Evolutionary conservation across 2,797 vertebrate species (phyloP), one percentile per base, ranked within the genome.

Genomic region (Gallinago solitaria): DNA sequence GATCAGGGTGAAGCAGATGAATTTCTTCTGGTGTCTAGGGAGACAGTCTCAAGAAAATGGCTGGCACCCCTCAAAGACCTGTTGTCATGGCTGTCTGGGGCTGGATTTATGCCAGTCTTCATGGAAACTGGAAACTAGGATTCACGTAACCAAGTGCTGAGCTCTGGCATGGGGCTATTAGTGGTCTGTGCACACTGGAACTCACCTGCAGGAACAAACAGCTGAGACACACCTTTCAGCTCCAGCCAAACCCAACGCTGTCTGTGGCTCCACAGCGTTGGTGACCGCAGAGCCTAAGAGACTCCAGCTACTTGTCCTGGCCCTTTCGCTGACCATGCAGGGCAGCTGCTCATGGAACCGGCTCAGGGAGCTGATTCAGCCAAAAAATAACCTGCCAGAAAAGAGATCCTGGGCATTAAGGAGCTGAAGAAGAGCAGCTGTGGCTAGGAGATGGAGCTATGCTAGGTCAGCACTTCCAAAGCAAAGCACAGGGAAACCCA

Each of bases 211-310:
- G 39, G 87, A 77, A 5, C 71, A 74, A 87, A 60, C 15, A 71
- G 16, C n/a, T 43, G 60, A 76, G 76, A 53, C 35, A 77, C 68
- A 53, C 65, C 60, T 86, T 93, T 47, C 61, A 30, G 32, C 60
- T 83, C 71, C 75, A 69, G 63, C 71, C 89, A 95, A 94, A 84
- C 43, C 50, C 30, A 50, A 0, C 4, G 4, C 16, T 0, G 0
- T 35, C 73, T 1, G 3, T 67, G 64, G 43, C 68, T 83, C 51
- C 51, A 25, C 0, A 0, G 0, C 0, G 0, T 30, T 45, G 12
- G 75, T 74, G 82, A 37, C 56, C 64, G 9, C 64, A 56, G 81
- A 69, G 39, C 2, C 2, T 28, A 64, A 23, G 53, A 64, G n/a
- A 11, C 41, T 80, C 83, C 4, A 2, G 21, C 33, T 67, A 9